Evolutionary conservation across 2,113 vertebrate species (phyloP).

Genomic region (Edolisoma coerulescens): DNA sequence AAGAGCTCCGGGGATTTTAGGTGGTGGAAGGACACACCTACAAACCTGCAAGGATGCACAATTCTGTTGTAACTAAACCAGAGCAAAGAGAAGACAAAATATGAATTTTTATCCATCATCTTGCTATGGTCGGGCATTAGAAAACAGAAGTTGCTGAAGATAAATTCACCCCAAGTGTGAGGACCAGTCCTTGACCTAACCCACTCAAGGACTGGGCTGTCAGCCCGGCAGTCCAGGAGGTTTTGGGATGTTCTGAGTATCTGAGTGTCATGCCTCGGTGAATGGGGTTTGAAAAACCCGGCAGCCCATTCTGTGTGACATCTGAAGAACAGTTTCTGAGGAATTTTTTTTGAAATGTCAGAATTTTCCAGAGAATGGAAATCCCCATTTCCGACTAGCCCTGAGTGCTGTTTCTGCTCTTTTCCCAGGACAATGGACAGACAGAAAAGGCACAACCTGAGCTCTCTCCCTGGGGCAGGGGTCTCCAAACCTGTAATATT

Average conservation of each 20-base stretch:
- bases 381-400: neutral
- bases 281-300: neutral
- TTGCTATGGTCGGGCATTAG: rapidly evolving
- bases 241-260: neutral
- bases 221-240: neutral
- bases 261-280: neutral
- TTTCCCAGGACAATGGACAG: neutral
- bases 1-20: neutral
- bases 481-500: neutral
- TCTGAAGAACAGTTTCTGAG: neutral
- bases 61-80: neutral
- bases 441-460: rapidly evolving
- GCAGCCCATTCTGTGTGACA: neutral
- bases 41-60: neutral
- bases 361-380: neutral
- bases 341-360: neutral
- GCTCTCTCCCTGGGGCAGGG: rapidly evolving
- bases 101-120: neutral
- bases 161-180: neutral
- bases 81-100: neutral
- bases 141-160: neutral
- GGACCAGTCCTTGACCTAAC: neutral
- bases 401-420: neutral
- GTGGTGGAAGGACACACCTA: neutral
- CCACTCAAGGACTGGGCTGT: neutral